phyloP scores from a whole-genome alignment of 2,888 invertebrate species.

The Biston stratarius region DNA sequence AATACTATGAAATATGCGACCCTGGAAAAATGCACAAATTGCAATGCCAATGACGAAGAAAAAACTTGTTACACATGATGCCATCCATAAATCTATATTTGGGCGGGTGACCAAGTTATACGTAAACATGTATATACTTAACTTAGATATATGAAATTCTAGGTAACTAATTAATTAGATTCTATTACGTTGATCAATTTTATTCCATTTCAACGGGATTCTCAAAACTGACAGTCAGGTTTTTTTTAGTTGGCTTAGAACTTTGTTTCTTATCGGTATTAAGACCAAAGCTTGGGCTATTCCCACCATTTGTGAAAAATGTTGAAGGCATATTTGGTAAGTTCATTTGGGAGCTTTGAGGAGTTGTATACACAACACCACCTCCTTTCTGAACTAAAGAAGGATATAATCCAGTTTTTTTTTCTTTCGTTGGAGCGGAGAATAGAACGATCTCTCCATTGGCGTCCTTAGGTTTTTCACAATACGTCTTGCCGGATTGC shows the following conservation, averaged over 20 bases:
- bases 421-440: neutral
- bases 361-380: neutral
- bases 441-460: slow-evolving; percentile 1
- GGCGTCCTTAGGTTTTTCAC: slow-evolving; percentile 5
- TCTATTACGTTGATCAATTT: neutral
- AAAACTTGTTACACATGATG: no score
- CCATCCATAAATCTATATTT: no score
- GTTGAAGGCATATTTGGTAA: neutral
- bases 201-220: neutral
- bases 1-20: no score
- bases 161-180: no score
- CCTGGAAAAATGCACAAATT: no score
- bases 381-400: neutral
- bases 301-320: neutral
- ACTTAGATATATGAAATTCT: no score
- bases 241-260: slow-evolving; percentile 1
- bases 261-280: neutral
- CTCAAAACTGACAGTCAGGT: neutral
- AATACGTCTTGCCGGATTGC: neutral
- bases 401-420: neutral
- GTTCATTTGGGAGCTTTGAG: neutral
- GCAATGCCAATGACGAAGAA: no score
- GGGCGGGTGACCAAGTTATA: no score
- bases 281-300: neutral
- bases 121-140: no score